Base-by-base conservation (phyloP, 2,113 vertebrate genomes). In the Piprites chloris region DNA sequence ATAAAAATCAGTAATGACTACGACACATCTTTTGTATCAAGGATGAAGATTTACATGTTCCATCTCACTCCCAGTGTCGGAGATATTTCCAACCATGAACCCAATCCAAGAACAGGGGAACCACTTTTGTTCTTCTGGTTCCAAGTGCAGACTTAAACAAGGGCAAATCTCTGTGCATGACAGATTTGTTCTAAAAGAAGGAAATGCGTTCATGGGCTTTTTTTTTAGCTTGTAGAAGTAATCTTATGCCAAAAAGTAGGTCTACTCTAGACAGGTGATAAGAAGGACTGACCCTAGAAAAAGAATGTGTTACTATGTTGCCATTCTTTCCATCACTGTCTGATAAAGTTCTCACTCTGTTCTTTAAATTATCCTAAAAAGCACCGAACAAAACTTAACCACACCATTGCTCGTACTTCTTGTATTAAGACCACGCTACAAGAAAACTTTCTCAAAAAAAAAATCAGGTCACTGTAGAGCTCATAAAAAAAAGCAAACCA, bases 221-320 rank as follows among this genome's bases (percentile, higher is more conserved):
- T 78, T 69, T 89, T 85, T 55, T 22, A 72, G 73, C 86, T 89
- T 41, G 19, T 39, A 72, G 68, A 95, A 87, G 59, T 18, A 95
- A 89, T 85, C 46, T 85, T 61, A 62, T 50, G 71, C 55, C 78
- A 94, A 90, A 91, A 94, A 91, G 85, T 93, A 93, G 71, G 87
- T 95, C 85, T 96, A 37, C 91, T 85, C 82, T 90, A 95, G 93
- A 63, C 90, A 96, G 87, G 80, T 95, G 93, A 79, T 93, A 76
- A 96, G 77, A 69, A 82, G 67, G 78, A 93, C 26, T 95, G 91
- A 96, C 91, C 91, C 78, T 85, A 35, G 81, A 76, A 91, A 84
- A 93, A 69, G 67, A 82, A 79, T 41, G 80, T 11, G 33, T 93
- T 91, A 93, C 82, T 93, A 85, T 3, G 44, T 61, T 87, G 89